A percentile compares a stretch with the other conserved stretches of the same genome.
These are phyloP conservation scores for Phaedon cochleariae DNA, from an alignment of 2,888 invertebrate species.

Conservation along the genomic window DNA sequence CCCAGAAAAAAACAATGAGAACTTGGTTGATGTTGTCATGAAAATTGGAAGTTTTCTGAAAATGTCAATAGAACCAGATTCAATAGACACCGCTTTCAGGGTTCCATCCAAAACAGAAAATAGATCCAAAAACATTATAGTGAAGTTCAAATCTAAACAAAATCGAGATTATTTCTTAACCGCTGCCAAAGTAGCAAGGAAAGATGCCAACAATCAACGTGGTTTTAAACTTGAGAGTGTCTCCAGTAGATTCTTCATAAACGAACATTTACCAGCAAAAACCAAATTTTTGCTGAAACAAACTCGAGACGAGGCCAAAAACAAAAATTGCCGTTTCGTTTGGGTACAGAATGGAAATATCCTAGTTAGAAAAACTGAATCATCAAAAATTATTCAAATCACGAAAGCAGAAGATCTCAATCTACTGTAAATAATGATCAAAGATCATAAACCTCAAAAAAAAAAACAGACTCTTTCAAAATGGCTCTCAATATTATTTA, in stretches of 20 bases:
- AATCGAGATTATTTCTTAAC: slow-evolving; percentile 17
- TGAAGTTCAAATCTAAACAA: slow-evolving; percentile 3
- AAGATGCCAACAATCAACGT: slow-evolving; percentile 5
- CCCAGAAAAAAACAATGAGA: slow-evolving; percentile 12
- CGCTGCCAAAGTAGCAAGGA: slow-evolving; percentile 18
- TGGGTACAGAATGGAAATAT: slow-evolving; percentile 28
- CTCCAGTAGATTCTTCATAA: slow-evolving; percentile 24
- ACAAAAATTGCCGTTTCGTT: slow-evolving; percentile 23
- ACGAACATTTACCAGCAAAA: slow-evolving; percentile 22
- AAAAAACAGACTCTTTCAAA: slow-evolving; percentile 3
- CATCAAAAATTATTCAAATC: slow-evolving; percentile 20
- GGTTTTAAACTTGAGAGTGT: slow-evolving; percentile 22
- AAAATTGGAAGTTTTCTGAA: slow-evolving; percentile 11
- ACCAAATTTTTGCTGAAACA: slow-evolving; percentile 24
- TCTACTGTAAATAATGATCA: slow-evolving; percentile 2
- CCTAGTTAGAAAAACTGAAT: slow-evolving; percentile 16
- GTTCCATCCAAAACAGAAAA: slow-evolving; percentile 17
- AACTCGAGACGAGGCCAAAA: slow-evolving; percentile 13
- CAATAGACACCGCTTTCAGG: slow-evolving; percentile 20
- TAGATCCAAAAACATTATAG: neutral
- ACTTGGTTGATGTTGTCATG: slow-evolving; percentile 4
- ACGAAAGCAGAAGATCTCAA: slow-evolving; percentile 11
- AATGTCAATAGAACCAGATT: neutral
- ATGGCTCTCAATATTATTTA: slow-evolving; percentile 19
- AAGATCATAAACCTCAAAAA: neutral